phyloP scores from a whole-genome alignment of 2,888 invertebrate genomes.

The Seira ritae region DNA sequence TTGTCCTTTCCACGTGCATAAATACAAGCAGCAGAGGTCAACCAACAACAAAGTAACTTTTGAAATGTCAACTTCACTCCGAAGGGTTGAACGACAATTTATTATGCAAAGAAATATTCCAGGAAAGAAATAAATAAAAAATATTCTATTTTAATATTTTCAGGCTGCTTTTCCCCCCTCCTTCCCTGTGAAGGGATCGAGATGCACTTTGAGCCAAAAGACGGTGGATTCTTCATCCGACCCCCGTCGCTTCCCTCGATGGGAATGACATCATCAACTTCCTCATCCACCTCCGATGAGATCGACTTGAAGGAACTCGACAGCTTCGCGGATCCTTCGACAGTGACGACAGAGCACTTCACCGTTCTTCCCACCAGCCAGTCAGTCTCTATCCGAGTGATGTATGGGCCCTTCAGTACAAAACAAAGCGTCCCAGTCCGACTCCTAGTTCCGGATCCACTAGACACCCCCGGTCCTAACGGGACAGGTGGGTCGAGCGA shows the following conservation, averaged over 20 bases:
- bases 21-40: too few relatives aligned
- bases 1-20: too few relatives aligned
- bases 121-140: too few relatives aligned
- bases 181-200: slow-evolving; percentile 78
- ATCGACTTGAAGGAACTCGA: slow-evolving; percentile 64
- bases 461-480: slow-evolving; percentile 77
- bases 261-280: slow-evolving; percentile 76
- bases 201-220: slow-evolving; percentile 94
- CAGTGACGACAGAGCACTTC: slow-evolving; percentile 88
- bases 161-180: slow-evolving; percentile 41
- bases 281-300: slow-evolving; percentile 74
- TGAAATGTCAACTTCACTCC: too few relatives aligned
- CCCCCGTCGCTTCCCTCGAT: slow-evolving; percentile 56
- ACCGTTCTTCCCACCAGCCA: slow-evolving; percentile 94
- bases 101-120: too few relatives aligned
- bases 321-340: slow-evolving; percentile 63
- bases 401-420: slow-evolving; percentile 95
- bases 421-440: slow-evolving; percentile 95
- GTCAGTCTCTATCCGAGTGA: slow-evolving; percentile 92
- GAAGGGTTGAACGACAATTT: too few relatives aligned
- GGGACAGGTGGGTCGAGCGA: slow-evolving; percentile 70
- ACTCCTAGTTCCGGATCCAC: slow-evolving; percentile 90
- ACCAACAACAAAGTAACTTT: too few relatives aligned
- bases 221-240: slow-evolving; percentile 89
- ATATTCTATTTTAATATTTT: too few relatives aligned